Conservation (phyloP, 1,140 invertebrate genomes). For the Platorchestia sp. region DNA sequence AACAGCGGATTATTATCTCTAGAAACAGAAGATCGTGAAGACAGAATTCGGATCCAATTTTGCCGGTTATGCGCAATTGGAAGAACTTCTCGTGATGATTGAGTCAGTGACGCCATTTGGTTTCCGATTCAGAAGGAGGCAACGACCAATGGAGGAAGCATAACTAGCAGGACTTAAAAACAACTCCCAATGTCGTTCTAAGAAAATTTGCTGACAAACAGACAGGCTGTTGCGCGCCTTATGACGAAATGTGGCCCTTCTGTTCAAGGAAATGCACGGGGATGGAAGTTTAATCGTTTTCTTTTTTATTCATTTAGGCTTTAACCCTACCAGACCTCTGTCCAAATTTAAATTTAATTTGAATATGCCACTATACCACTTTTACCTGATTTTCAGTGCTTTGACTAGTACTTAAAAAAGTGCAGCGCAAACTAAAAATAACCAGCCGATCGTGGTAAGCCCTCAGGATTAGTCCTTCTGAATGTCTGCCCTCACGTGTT, state of each 20-base stretch:
- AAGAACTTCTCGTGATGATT: not conserved
- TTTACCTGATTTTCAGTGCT: too few species aligned
- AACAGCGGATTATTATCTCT: not conserved
- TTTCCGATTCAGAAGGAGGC: not conserved
- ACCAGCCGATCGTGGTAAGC: too few species aligned
- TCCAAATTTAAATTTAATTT: too few species aligned
- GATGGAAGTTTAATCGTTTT: too few species aligned
- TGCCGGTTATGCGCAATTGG: not conserved
- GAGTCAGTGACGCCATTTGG: not conserved
- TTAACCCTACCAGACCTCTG: too few species aligned
- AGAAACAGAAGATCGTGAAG: not conserved
- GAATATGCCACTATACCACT: too few species aligned
- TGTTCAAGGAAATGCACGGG: too few species aligned
- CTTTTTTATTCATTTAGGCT: too few species aligned
- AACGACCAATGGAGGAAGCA: not conserved
- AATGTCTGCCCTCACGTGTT: too few species aligned
- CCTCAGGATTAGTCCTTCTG: too few species aligned
- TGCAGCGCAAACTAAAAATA: too few species aligned
- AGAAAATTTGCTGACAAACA: not conserved
- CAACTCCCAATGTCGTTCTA: not conserved
- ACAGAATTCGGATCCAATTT: not conserved
- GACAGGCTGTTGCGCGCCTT: not conserved
- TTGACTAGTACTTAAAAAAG: too few species aligned
- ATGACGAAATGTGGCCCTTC: not conserved
- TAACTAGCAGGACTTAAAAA: not conserved